phyloP scores from a whole-genome alignment of 1,140 invertebrate genomes.

The Scaptomyza montana region DNA sequence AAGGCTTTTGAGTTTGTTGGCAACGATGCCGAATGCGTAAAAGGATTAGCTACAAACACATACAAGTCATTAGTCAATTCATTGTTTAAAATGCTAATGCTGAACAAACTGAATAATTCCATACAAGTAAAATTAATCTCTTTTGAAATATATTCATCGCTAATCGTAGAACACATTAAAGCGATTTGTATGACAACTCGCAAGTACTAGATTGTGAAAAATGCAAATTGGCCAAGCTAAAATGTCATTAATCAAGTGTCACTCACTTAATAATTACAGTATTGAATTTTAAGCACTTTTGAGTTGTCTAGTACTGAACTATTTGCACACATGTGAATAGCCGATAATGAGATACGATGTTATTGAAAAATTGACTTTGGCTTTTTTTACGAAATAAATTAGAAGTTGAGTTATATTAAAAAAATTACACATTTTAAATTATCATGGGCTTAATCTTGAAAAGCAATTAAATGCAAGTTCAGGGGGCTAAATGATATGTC shows the following conservation, averaged over 20 bases:
- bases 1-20: conserved; percentile 43
- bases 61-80: not conserved
- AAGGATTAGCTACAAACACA: not conserved
- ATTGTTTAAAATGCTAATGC: not conserved
- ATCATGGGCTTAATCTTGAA: conserved; percentile 5
- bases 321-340: conserved; percentile 17
- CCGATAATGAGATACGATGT: conserved; percentile 28
- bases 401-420: not conserved
- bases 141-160: conserved; percentile 6
- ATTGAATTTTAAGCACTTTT: not conserved
- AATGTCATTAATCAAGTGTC: conserved; percentile 47
- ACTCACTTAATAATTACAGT: conserved; percentile 29
- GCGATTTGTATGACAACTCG: conserved; percentile 30
- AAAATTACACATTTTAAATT: conserved; percentile 8
- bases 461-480: not conserved
- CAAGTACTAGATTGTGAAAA: conserved; percentile 31
- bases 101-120: conserved; percentile 7
- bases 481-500: conserved; percentile 3
- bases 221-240: conserved; percentile 38
- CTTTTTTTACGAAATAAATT: not conserved
- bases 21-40: conserved; percentile 57
- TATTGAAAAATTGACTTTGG: not conserved
- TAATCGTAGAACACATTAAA: conserved; percentile 26
- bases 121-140: not conserved
- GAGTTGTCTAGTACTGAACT: conserved; percentile 22